A percentile compares a stretch with the other conserved stretches of the same genome.
These are phyloP conservation scores for Drosophila ohnishii DNA, from an alignment of 1,140 invertebrate species.

Conservation along the genomic window DNA sequence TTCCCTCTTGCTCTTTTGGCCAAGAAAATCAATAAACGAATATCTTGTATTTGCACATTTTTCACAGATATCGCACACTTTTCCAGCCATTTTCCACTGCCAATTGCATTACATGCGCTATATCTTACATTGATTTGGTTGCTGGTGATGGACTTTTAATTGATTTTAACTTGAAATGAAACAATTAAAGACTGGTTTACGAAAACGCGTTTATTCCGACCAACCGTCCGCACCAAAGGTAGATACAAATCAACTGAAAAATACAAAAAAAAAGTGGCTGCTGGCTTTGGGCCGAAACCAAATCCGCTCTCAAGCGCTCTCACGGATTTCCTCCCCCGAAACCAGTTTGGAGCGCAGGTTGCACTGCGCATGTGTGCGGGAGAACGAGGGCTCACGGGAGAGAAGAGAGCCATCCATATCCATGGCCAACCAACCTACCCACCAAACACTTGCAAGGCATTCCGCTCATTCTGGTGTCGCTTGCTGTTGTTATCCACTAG, in stretches of 20 bases:
- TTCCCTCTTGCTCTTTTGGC: slow-evolving; percentile 45
- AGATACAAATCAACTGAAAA: slow-evolving; percentile 77
- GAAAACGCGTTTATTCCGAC: slow-evolving; percentile 62
- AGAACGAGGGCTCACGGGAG: slow-evolving; percentile 11
- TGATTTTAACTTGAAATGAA: slow-evolving; percentile 43
- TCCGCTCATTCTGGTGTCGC: slow-evolving; percentile 10
- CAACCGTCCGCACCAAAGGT: slow-evolving; percentile 80
- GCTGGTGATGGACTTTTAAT: slow-evolving; percentile 45
- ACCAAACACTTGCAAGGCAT: slow-evolving; percentile 34
- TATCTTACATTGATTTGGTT: slow-evolving; percentile 58
- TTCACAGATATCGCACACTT: slow-evolving; percentile 51
- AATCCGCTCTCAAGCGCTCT: slow-evolving; percentile 22
- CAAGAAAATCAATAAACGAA: slow-evolving; percentile 75
- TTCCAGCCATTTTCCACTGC: slow-evolving; percentile 20
- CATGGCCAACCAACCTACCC: slow-evolving; percentile 61
- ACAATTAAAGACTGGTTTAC: slow-evolving; percentile 75
- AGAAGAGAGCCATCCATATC: slow-evolving; percentile 46
- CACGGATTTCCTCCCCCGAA: slow-evolving; percentile 72
- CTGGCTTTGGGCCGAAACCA: slow-evolving; percentile 58
- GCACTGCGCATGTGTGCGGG: slow-evolving; percentile 61
- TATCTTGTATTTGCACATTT: slow-evolving; percentile 66
- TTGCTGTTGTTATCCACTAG: slow-evolving; percentile 12
- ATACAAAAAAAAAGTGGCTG: slow-evolving; percentile 59
- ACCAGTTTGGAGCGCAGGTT: slow-evolving; percentile 78
- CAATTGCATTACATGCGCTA: slow-evolving; percentile 14